phyloP scores from a whole-genome alignment of 30 jellyfish, hydroid and myxozoan species.

The Catostylus mosaicus region DNA sequence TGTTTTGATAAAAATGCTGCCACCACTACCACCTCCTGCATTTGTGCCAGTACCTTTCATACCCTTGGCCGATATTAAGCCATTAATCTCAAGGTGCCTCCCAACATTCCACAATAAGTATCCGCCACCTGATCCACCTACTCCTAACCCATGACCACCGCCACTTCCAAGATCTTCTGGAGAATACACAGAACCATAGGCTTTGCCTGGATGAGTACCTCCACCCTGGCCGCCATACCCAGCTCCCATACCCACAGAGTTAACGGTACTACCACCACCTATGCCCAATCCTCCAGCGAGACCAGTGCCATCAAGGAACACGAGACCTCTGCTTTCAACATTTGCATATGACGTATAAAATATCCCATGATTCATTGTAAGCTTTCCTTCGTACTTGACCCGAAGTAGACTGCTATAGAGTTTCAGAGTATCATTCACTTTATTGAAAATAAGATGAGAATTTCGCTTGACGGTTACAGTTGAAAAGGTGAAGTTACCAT shows the following conservation, averaged over 20 bases:
- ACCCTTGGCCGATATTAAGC: slow-evolving; percentile 58
- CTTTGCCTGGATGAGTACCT: slow-evolving; percentile 48
- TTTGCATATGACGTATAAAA: slow-evolving; percentile 52
- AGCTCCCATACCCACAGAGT: slow-evolving; percentile 61
- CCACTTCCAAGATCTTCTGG: slow-evolving; percentile 67
- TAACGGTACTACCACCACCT: slow-evolving; percentile 44
- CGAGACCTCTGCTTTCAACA: slow-evolving; percentile 49
- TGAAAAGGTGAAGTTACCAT: slow-evolving; percentile 62
- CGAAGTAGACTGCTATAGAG: slow-evolving; percentile 33
- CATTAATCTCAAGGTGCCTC: slow-evolving; percentile 50
- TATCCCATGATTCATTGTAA: slow-evolving; percentile 59
- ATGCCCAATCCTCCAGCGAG: slow-evolving; percentile 42
- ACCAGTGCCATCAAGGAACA: slow-evolving; percentile 60
- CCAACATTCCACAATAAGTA: slow-evolving; percentile 44
- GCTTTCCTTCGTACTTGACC: slow-evolving; percentile 57
- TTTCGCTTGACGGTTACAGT: slow-evolving; percentile 45
- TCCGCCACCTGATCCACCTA: slow-evolving; percentile 75
- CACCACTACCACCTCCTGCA: slow-evolving; percentile 82
- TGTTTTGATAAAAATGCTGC: slow-evolving; percentile 65
- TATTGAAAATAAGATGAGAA: slow-evolving; percentile 41
- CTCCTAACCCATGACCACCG: slow-evolving; percentile 72
- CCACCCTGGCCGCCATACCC: slow-evolving; percentile 76
- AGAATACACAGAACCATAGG: slow-evolving; percentile 68
- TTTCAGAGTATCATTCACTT: slow-evolving; percentile 47
- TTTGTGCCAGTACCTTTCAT: slow-evolving; percentile 45